Conservation (phyloP, 2,797 vertebrate genomes). For the Pseudomugil gertrudae region DNA sequence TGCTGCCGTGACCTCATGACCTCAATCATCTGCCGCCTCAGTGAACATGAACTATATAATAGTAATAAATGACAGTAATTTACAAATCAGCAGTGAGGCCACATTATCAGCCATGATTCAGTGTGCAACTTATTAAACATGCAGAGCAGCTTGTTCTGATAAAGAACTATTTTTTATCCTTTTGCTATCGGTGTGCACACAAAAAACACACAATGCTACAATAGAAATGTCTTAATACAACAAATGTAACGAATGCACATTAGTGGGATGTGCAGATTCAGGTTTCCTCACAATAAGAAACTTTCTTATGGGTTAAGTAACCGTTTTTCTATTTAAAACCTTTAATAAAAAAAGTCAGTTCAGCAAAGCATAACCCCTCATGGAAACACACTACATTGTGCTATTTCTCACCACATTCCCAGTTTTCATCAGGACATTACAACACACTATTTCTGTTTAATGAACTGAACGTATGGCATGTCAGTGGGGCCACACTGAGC, state of each 20-base stretch:
- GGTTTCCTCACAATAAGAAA: too few relatives aligned
- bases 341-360: neutral
- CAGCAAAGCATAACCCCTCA: neutral
- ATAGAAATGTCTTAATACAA: too few relatives aligned
- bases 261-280: too few relatives aligned
- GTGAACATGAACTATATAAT: slow-evolving; percentile 29
- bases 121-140: slow-evolving; percentile 3
- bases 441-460: slow-evolving; percentile 13
- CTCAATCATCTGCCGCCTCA: slow-evolving; percentile 40
- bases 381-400: neutral
- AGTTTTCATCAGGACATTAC: slow-evolving; percentile 1
- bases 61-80: slow-evolving; percentile 30
- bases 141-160: neutral
- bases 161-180: too few relatives aligned
- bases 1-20: too few relatives aligned
- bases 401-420: neutral
- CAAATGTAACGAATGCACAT: too few relatives aligned
- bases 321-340: neutral
- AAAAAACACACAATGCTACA: too few relatives aligned
- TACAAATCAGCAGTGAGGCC: slow-evolving; percentile 2
- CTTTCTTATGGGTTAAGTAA: too few relatives aligned
- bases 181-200: too few relatives aligned
- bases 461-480: slow-evolving; percentile 27
- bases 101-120: slow-evolving; percentile 7
- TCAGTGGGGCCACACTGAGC: slow-evolving; percentile 28